Evolutionary conservation across 2,113 vertebrate genomes (phyloP), one percentile per base, ranked within the genome.

Genomic region (Pteruthius melanotis): DNA sequence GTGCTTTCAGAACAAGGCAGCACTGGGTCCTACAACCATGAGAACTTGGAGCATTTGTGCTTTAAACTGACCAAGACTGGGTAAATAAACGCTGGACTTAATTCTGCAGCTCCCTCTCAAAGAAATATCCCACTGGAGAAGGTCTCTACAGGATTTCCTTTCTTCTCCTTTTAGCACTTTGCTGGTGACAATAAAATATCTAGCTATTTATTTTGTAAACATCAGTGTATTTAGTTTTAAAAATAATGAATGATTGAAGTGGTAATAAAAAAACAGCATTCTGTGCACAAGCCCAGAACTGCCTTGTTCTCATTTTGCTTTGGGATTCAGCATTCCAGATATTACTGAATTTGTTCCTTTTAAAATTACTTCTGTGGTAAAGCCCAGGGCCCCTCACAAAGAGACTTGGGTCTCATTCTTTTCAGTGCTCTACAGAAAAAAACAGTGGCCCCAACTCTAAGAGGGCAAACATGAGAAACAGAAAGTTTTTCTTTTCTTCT

Each of bases 231-330:
- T 83, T 83, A 23, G 40, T 89, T 95, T 89, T 50, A 11, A 68
- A 92, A 89, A 92, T 64, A 87, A 86, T 75, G 69, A 89, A 61
- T 61, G 40, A 87, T 90, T 96, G 88, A 96, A 95, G 90, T 49
- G 78, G 31, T 84, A 92, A 97, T 84, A 74, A 45, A 92, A 95
- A 91, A 87, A 15, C 71, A 90, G 82, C 64, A 74, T 15, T 86
- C 76, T 88, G 52, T 75, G 31, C 57, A 75, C n/a, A 94, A 88
- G 40, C 72, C 79, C 80, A 78, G 88, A 87, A 49, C 4, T 64
- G 83, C n/a, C 90, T 92, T 97, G 88, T 91, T 96, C 63, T 83
- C 94, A 94, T 95, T 96, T 94, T 59, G 83, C 15, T 47, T 70
- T 68, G 86, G 39, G 64, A 91, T 91, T 90, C 83, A 91, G 49